These are phyloP conservation scores for Loriculus beryllinus DNA, from an alignment of 2,797 vertebrate genomes.

Conservation along the genomic window DNA sequence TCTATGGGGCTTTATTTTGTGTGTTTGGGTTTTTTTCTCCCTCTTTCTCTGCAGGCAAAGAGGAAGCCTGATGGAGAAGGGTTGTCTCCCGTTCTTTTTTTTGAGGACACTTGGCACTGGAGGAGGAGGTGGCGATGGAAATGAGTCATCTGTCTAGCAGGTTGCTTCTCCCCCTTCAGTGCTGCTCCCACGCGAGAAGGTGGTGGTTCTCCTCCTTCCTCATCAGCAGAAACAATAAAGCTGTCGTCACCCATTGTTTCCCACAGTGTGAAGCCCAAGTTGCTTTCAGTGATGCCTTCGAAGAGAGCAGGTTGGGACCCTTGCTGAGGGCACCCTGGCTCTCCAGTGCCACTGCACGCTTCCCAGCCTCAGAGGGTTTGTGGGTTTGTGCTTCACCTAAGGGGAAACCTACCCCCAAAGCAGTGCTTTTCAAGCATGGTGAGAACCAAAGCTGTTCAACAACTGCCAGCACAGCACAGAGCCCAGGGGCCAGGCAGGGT, in stretches of 20 bases:
- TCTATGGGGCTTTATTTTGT: background rate
- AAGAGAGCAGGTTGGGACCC: fast-evolving
- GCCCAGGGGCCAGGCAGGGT: background rate
- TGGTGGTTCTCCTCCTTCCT: constrained; percentile 12
- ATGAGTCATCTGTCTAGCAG: constrained; percentile 51
- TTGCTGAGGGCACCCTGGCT: fast-evolving
- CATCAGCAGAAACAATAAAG: background rate
- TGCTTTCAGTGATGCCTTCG: background rate
- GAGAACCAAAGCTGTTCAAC: background rate
- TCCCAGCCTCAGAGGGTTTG: background rate
- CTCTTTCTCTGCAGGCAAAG: fast-evolving
- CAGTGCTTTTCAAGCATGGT: background rate
- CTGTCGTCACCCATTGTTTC: background rate
- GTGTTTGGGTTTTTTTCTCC: background rate
- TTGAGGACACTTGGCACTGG: background rate
- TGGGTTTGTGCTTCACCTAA: background rate
- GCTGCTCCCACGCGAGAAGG: constrained; percentile 8
- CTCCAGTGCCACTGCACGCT: background rate
- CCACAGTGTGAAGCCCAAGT: fast-evolving
- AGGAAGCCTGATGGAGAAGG: background rate
- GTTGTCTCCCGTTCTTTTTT: background rate
- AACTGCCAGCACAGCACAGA: background rate
- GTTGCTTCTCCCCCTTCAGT: background rate
- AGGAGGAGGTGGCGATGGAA: constrained; percentile 25
- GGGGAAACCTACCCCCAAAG: background rate